phyloP scores from a whole-genome alignment of 2,113 vertebrate genomes.

The Brienomyrus brachyistius region DNA sequence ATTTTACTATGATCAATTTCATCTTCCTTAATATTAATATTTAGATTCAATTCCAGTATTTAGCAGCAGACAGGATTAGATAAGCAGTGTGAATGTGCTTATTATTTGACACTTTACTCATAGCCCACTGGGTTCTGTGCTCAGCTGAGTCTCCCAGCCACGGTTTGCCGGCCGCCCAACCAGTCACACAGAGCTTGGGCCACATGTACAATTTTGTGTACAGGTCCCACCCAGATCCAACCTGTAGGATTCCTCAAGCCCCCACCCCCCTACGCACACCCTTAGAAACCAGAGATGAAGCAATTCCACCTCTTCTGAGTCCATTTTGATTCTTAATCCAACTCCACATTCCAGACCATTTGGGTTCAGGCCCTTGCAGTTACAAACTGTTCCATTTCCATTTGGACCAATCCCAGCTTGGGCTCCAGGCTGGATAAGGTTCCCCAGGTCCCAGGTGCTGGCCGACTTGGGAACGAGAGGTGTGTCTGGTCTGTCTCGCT shows the following conservation, averaged over 20 bases:
- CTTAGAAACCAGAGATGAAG: neutral
- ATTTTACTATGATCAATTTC: neutral
- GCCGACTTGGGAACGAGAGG: neutral
- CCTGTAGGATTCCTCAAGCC: neutral
- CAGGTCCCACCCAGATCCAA: neutral
- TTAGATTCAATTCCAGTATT: neutral
- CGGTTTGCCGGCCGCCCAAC: neutral
- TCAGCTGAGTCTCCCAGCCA: neutral
- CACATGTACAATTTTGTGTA: neutral
- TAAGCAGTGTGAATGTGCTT: neutral
- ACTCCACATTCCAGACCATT: neutral
- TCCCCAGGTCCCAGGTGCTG: constrained; percentile 6
- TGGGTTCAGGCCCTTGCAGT: neutral
- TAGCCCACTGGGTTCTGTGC: neutral
- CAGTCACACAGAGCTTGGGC: neutral
- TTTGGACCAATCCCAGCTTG: constrained; percentile 1
- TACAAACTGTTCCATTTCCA: constrained; percentile 7
- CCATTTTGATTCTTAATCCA: neutral
- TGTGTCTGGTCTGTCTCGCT: neutral
- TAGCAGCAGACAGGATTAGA: neutral
- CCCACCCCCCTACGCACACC: neutral
- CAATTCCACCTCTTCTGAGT: neutral
- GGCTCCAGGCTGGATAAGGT: neutral
- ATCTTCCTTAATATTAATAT: neutral
- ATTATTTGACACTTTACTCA: neutral